Evolutionary conservation across 2,113 vertebrate species (phyloP), one percentile per base, ranked within the genome.

Genomic region (Leptocoma aspasia): DNA sequence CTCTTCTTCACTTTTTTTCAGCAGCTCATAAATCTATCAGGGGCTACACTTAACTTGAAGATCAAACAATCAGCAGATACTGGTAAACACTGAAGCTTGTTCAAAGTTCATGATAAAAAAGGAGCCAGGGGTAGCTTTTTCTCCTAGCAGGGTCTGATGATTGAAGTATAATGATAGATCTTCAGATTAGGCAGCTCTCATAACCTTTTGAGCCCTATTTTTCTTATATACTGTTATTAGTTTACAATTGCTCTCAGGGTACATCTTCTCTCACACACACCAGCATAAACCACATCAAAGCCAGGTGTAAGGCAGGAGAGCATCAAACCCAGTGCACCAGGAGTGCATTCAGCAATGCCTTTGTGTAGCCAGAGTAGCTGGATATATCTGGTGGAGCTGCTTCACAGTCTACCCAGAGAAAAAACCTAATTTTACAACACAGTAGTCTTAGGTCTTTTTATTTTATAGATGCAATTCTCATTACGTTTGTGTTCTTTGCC

Each of bases 1-100:
- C 59, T 71, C 37, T 89, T 71, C 59, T 82, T 42, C 7, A 2
- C 72, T 71, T 79, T 68, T 91, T 69, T 85, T 54, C 70, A 87
- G 94, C 86, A 73, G 45, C 80, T 93, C 86, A 71, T 84, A 89
- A 89, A 86, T 92, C 89, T 88, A 84, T 60, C 53, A 24, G 45
- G 24, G 30, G 23, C 66, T 92, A 89, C 81, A 50, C 75, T 92
- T 90, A 86, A 81, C 92, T 84, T 65, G 78, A 91, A 91, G 89
- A 96, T 94, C 93, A 97, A 96, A 92, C 79, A 92, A 76, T 92
- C 89, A 94, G 89, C 39, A 90, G 86, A 86, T 69, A 49, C 70
- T 44, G 69, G 83, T 92, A 96, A 93, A 96, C 85, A 88, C 44
- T 57, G 80, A 90, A 91, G 42, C 47, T 49, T 50, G 80, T 86